Evolutionary conservation across 2,888 invertebrate species (phyloP).

Genomic region (Macaria notata): DNA sequence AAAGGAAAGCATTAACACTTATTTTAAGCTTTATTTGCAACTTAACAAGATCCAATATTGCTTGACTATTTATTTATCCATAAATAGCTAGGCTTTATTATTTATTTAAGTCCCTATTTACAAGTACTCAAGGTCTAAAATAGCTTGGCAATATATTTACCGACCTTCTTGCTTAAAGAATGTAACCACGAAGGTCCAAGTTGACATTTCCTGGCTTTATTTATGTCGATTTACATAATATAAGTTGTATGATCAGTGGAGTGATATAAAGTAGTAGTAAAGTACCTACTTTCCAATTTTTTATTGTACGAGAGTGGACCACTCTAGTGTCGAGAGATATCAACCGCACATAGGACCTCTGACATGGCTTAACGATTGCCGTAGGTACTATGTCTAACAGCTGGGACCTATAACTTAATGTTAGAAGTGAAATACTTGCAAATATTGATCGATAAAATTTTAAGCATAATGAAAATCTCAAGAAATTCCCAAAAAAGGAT

Average conservation of each 20-base stretch:
- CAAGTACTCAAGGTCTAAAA: neutral
- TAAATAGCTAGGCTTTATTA: neutral
- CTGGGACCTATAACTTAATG: too few species aligned
- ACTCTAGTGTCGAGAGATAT: too few species aligned
- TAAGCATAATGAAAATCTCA: too few species aligned
- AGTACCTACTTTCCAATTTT: too few species aligned
- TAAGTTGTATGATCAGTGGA: neutral
- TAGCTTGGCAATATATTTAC: neutral
- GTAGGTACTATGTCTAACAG: too few species aligned
- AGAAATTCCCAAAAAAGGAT: too few species aligned
- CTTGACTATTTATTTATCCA: neutral
- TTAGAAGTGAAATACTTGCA: too few species aligned
- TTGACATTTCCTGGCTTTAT: constrained; percentile 10
- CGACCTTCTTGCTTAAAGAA: constrained; percentile 8
- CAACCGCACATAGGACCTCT: too few species aligned
- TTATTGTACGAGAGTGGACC: too few species aligned
- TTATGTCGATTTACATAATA: constrained; percentile 5
- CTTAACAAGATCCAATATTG: neutral
- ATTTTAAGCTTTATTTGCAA: constrained; percentile 2
- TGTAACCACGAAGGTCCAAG: constrained; percentile 12
- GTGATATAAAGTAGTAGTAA: too few species aligned
- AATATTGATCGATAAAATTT: too few species aligned
- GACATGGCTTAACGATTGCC: too few species aligned
- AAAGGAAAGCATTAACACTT: neutral
- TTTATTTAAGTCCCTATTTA: constrained; percentile 8